Base-by-base conservation (phyloP, 1,140 invertebrate genomes). In the Pseudomyrmex gracilis region DNA sequence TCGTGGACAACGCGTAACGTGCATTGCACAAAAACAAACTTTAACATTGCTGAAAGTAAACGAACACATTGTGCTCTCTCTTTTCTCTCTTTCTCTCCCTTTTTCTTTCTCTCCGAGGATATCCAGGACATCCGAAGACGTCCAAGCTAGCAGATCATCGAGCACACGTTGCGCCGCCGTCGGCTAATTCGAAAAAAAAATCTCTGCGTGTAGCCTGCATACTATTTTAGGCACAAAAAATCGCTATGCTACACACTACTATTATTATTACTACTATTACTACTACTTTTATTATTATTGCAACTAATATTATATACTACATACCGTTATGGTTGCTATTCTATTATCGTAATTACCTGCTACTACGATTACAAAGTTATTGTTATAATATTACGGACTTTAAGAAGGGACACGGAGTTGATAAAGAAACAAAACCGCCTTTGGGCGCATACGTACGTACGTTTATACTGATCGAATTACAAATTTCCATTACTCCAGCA, bases 181-280 rank as follows among this genome's bases (percentile, higher is more conserved):
- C 53, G 15, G 67, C 12, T 53, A 13, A 47, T 82, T 82, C 68
- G 12, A 63, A 34, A 34, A 34, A 24, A 34, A 34, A 64, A 71
- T 85, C 57, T 85, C 47, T 73, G 61, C 63, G 34, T 68, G 55
- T 71, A 74, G 55, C 34, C 58, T 57, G 63, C 47, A 64, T 82
- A 83, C 66, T 67, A 66, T 76, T 86, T 86, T 83, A 86, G 58
- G 47, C 20, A 34, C 82, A 67, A 53, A 34, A 34, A 17, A 66
- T 85, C 51, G 51, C 49, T 61, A 45, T 22, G 34, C 49, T 82
- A 67, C 15, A 77, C 1, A 77, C 1, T 73, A 60, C 17, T 73
- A 17, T 60, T 49, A 47, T 24, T 34, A 58, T 20, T 53, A 64
- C 15, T 58, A 55, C 7, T 58, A 66, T 2, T 70, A 66, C 20